Evolutionary conservation across 2,888 invertebrate genomes (phyloP), one percentile per base, ranked within the genome.

Genomic region (Allygus modestus): DNA sequence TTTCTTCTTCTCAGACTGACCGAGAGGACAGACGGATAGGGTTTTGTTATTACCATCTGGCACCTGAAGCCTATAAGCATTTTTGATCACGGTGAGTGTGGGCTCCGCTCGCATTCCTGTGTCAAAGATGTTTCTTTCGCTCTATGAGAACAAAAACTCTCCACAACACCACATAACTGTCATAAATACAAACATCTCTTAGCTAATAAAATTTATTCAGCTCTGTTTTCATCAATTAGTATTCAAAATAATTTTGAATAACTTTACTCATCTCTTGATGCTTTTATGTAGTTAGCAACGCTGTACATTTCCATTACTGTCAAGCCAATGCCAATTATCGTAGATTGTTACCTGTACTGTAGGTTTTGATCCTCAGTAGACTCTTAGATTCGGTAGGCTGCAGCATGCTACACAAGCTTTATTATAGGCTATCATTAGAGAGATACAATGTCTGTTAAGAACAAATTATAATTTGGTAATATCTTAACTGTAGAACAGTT

Each of bases 21-120:
- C 79, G 37, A 33, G 2, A n/a, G 79, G 79, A 54, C 79, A 79
- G 79, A 37, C 5, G 79, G 79, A 79, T 58, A 79, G 79, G 79
- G 79, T 79, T 79, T 79, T 79, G 79, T 79, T 46, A 51, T 79
- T 79, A 79, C 79, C 54, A 58, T 33, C 79, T 79, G 79, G 20
- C 20, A 79, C 79, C 79, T 79, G 79, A 79, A 79, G 79, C 79
- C 33, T 28, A n/a, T 5, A 77, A 58, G 79, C 79, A 58, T 79
- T 79, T 79, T 79, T 79, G 79, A 51, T 15, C 0, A 28, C 28
- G 58, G 43, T 1, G 51, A 41, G 9, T 46, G 37, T 15, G 51
- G n/a, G 54, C 26, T 58, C 31, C 20, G 23, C 33, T 20, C 17
- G n/a, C n/a, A 28, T 79, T 79, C 58, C 58, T 79, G 79, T 58